These are phyloP conservation scores for Apis florea DNA, from an alignment of 1,140 invertebrate genomes.

Conservation along the genomic window DNA sequence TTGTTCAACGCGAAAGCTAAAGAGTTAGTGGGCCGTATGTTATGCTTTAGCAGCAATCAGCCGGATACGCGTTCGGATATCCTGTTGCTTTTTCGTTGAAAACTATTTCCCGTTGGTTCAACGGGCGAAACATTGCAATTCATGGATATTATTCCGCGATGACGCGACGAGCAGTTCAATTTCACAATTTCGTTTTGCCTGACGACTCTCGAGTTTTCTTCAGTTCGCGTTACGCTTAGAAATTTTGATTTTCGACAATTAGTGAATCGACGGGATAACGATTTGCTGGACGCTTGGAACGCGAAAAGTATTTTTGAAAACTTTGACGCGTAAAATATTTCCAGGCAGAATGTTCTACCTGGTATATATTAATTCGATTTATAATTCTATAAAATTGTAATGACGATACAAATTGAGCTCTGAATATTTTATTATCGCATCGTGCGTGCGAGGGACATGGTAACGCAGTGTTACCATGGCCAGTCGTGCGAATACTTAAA, in stretches of 20 bases:
- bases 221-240: neutral
- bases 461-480: neutral
- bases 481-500: constrained; percentile 5
- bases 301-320: no score
- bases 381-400: no score
- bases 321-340: no score
- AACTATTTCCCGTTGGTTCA: constrained; percentile 26
- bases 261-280: no score
- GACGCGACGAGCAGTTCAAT: constrained; percentile 13
- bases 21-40: constrained; percentile 45
- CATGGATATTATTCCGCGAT: constrained; percentile 34
- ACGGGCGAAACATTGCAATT: constrained; percentile 39
- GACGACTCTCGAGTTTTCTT: neutral
- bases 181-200: neutral
- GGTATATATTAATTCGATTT: neutral
- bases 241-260: no score
- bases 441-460: neutral
- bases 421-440: neutral
- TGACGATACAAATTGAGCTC: neutral
- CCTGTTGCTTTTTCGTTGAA: constrained; percentile 39
- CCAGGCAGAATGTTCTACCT: no score
- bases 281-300: no score
- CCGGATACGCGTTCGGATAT: constrained; percentile 36
- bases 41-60: constrained; percentile 44
- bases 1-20: constrained; percentile 39